Evolutionary conservation across 1,140 invertebrate species (phyloP).

Genomic region (Mactra quadrangularis): DNA sequence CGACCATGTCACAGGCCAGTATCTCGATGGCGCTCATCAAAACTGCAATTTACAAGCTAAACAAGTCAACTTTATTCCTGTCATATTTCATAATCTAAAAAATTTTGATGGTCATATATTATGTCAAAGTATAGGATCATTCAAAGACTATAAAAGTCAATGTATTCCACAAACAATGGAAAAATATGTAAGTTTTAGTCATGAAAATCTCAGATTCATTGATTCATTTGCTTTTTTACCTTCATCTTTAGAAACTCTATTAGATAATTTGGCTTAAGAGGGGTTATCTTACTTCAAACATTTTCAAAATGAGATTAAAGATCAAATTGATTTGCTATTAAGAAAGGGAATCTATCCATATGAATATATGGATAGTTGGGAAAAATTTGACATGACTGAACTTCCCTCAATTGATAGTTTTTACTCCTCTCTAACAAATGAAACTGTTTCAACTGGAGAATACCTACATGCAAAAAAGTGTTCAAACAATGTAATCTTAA

Average conservation of each 20-base stretch:
- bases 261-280: background rate
- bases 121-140: constrained; percentile 7
- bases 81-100: constrained; percentile 28
- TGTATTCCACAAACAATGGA: constrained; percentile 43
- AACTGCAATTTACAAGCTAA: background rate
- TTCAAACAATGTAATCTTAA: constrained; percentile 73
- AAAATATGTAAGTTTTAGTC: constrained; percentile 37
- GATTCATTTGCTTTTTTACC: constrained; percentile 3
- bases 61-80: constrained; percentile 20
- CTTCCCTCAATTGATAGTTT: constrained; percentile 30
- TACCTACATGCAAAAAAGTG: constrained; percentile 72
- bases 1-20: constrained; percentile 6
- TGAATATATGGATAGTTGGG: constrained; percentile 12
- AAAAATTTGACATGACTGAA: constrained; percentile 17
- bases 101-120: constrained; percentile 7
- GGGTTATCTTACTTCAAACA: background rate
- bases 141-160: constrained; percentile 29
- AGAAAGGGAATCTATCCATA: constrained; percentile 25
- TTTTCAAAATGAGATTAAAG: background rate
- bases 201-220: constrained; percentile 19
- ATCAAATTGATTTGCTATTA: background rate
- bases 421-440: background rate
- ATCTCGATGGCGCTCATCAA: constrained; percentile 7
- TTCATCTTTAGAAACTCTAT: background rate
- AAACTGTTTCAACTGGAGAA: constrained; percentile 61